phyloP scores from a whole-genome alignment of 2,797 vertebrate genomes.

The Pangasius djambal region DNA sequence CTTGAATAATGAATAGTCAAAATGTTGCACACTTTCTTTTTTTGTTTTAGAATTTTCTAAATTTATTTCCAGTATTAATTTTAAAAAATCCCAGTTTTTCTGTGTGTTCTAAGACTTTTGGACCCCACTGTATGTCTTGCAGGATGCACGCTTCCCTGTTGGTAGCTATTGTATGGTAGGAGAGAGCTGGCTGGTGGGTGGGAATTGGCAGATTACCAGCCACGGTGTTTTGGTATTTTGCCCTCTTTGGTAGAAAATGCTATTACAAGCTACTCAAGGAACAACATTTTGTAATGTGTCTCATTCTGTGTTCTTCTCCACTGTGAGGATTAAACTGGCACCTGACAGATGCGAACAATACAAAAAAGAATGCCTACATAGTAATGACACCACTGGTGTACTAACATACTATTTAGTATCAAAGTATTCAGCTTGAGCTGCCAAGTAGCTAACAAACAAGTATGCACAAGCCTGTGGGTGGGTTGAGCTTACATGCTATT shows the following conservation, averaged over 20 bases:
- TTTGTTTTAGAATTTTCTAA: not conserved
- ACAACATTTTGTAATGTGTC: not conserved
- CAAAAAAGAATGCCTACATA: not conserved
- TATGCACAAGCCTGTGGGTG: not conserved
- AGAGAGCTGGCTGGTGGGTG: not conserved
- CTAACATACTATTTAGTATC: not conserved
- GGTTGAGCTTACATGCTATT: not conserved
- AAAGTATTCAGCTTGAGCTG: not conserved
- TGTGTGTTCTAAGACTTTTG: not conserved
- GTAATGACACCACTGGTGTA: not conserved
- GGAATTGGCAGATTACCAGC: not conserved
- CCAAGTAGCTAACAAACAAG: not conserved
- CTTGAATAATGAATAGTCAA: no score
- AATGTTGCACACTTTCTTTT: no score
- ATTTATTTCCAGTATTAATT: no score
- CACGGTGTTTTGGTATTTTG: not conserved
- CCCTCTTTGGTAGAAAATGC: not conserved
- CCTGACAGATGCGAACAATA: not conserved
- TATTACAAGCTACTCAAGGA: not conserved
- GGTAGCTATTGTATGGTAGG: not conserved
- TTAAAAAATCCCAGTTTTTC: not conserved
- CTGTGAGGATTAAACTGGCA: not conserved
- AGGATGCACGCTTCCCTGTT: not conserved
- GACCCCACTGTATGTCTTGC: not conserved
- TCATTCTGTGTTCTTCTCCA: not conserved